A percentile compares a stretch with the other conserved stretches of the same genome.
These are phyloP conservation scores for Cepaea nemoralis DNA, from an alignment of 1,140 invertebrate genomes.

Conservation along the genomic window DNA sequence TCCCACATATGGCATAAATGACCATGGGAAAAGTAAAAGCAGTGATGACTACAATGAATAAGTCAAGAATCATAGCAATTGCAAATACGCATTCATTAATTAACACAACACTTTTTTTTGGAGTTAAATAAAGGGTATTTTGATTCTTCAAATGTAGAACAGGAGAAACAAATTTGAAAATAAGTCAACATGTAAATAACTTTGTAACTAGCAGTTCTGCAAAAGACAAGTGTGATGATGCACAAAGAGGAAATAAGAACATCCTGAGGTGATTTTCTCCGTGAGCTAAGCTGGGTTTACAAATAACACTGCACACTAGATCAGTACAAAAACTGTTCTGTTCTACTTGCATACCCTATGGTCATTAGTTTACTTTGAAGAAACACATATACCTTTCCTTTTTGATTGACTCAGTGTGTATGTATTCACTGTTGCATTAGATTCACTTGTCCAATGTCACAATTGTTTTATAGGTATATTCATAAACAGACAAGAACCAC, in stretches of 20 bases:
- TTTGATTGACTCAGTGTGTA: no score
- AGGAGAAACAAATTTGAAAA: neutral
- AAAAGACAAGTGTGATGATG: neutral
- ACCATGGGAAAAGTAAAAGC: neutral
- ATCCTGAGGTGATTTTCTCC: conserved; percentile 38
- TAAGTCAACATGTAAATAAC: neutral
- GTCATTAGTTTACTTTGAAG: no score
- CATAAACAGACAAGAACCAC: neutral
- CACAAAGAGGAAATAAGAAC: neutral
- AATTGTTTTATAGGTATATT: conserved; percentile 2
- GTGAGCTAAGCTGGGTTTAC: conserved; percentile 32
- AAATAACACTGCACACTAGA: neutral
- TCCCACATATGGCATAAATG: neutral
- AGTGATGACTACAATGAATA: neutral
- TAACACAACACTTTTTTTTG: neutral
- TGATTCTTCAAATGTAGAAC: neutral
- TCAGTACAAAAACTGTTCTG: neutral
- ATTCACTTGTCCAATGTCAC: conserved; percentile 1
- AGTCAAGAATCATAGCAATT: neutral
- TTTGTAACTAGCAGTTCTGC: neutral
- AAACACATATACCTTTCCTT: no score
- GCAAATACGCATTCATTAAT: neutral
- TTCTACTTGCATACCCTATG: no score
- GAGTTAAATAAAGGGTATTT: neutral
- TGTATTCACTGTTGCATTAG: no score